These are phyloP conservation scores for Tetranychus urticae DNA, from an alignment of 1,140 invertebrate species.

Conservation along the genomic window DNA sequence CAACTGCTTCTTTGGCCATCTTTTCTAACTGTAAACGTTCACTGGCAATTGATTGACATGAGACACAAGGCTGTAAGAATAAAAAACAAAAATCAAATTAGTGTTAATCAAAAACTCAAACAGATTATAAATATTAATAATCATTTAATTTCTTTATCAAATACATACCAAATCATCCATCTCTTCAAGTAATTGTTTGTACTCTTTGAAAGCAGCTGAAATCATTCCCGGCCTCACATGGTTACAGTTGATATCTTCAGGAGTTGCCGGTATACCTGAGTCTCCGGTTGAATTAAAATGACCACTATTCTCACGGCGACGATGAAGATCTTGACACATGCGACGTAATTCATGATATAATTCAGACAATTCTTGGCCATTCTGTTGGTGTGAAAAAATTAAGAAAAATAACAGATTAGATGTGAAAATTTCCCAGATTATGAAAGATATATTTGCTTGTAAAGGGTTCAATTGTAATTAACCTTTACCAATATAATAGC, in stretches of 20 bases:
- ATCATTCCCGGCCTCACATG: slow-evolving; percentile 22
- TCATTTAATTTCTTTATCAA: slow-evolving; percentile 19
- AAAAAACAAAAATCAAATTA: not conserved
- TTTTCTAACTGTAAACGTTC: slow-evolving; percentile 6
- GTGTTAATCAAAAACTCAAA: not conserved
- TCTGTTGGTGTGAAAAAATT: slow-evolving; percentile 12
- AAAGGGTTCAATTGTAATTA: no score
- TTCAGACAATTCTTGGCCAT: slow-evolving; percentile 26
- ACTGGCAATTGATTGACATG: slow-evolving; percentile 3
- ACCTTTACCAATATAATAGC: no score
- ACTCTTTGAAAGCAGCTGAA: slow-evolving; percentile 21
- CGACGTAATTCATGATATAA: slow-evolving; percentile 23
- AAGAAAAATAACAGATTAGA: not conserved
- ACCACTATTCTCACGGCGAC: slow-evolving; percentile 11
- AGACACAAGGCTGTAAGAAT: slow-evolving; percentile 2
- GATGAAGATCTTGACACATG: slow-evolving; percentile 22
- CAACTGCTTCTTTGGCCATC: slow-evolving; percentile 29
- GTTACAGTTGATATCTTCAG: slow-evolving; percentile 8
- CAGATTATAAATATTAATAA: no score
- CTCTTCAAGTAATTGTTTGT: slow-evolving; percentile 12
- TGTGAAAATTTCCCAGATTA: not conserved
- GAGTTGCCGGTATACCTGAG: slow-evolving; percentile 1
- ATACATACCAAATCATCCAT: no score
- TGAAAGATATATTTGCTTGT: no score
- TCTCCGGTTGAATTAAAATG: slow-evolving; percentile 2